These are phyloP conservation scores for Pseudolycoriella hygida DNA, from an alignment of 2,888 invertebrate species.

Conservation along the genomic window DNA sequence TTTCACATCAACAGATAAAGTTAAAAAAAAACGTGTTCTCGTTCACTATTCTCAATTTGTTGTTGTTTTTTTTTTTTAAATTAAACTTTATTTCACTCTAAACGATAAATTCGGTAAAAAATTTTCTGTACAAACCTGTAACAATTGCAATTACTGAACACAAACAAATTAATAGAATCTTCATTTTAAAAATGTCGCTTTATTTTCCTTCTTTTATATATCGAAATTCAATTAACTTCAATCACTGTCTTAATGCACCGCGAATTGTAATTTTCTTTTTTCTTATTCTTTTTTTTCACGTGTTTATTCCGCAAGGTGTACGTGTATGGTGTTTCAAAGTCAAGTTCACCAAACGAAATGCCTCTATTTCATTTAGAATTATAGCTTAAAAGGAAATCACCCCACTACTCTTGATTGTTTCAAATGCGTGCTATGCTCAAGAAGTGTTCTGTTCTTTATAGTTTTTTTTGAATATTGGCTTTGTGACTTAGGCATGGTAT, in stretches of 20 bases:
- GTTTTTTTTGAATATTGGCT: not conserved
- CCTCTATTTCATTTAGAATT: constrained; percentile 18
- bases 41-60: too few relatives aligned
- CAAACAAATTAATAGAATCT: not conserved
- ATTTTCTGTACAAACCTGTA: not conserved
- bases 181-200: not conserved
- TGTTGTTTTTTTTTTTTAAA: too few relatives aligned
- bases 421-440: not conserved
- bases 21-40: too few relatives aligned
- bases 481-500: not conserved
- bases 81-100: too few relatives aligned
- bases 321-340: constrained; percentile 13
- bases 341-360: constrained; percentile 26
- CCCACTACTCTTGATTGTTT: constrained; percentile 10
- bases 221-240: not conserved
- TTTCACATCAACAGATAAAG: too few relatives aligned
- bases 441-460: not conserved
- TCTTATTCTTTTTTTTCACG: too few relatives aligned
- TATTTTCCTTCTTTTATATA: not conserved
- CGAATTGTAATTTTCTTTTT: too few relatives aligned
- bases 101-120: too few relatives aligned
- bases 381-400: constrained; percentile 24
- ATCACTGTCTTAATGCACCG: not conserved
- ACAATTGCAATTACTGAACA: not conserved
- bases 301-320: too few relatives aligned